phyloP scores from a whole-genome alignment of 2,797 vertebrate genomes.

The Hirundo rustica region DNA sequence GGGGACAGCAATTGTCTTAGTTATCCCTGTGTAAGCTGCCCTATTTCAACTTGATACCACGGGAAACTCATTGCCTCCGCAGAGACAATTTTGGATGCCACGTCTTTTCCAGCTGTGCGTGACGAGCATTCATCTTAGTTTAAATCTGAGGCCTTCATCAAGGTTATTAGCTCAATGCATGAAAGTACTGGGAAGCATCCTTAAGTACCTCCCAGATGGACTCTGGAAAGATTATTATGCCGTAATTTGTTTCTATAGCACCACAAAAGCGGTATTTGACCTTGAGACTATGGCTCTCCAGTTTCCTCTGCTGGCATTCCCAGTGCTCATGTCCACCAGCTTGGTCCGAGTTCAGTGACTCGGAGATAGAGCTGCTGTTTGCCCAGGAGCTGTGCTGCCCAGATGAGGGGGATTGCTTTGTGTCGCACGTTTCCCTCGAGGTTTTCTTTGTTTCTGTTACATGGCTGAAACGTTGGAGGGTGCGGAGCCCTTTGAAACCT shows the following conservation, averaged over 20 bases:
- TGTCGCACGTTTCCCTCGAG: fast-evolving
- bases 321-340: neutral
- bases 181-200: neutral
- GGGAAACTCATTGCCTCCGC: neutral
- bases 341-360: neutral
- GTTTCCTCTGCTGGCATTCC: neutral
- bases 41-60: neutral
- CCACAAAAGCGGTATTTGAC: neutral
- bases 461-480: neutral
- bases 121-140: neutral
- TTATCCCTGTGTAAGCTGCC: neutral
- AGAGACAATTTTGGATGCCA: neutral
- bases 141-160: neutral
- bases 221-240: neutral
- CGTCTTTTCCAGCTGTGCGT: neutral
- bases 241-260: neutral
- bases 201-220: neutral
- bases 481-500: neutral
- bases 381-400: neutral
- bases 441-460: neutral
- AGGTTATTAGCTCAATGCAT: neutral
- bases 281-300: neutral
- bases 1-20: neutral
- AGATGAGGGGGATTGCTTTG: neutral
- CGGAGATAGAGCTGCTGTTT: neutral